Percentiles rank a stretch among this genome's conserved stretches.
phyloP scores from a whole-genome alignment of 2,797 vertebrate species.

The Pseudochromis fuscus region DNA sequence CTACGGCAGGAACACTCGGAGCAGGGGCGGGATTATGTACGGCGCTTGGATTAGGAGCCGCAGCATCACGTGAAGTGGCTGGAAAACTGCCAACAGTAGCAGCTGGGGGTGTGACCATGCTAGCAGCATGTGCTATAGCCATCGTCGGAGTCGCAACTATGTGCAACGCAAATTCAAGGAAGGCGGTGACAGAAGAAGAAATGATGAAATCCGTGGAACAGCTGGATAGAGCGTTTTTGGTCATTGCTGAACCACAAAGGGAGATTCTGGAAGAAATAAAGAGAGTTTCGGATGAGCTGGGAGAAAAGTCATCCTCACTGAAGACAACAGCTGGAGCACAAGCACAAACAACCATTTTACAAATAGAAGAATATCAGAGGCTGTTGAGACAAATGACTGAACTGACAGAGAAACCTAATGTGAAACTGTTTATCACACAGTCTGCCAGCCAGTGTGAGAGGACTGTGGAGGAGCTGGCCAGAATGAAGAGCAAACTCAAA shows the following conservation, averaged over 20 bases:
- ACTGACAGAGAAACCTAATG: rapidly evolving
- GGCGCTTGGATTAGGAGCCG: rapidly evolving
- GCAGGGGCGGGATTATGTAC: neutral
- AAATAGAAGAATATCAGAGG: neutral
- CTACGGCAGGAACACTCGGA: rapidly evolving
- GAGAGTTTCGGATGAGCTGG: neutral
- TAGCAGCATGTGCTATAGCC: rapidly evolving
- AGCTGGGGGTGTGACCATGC: rapidly evolving
- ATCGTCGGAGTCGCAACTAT: rapidly evolving
- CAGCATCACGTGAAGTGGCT: rapidly evolving
- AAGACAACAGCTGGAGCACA: neutral
- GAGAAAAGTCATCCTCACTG: neutral
- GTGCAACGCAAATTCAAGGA: rapidly evolving
- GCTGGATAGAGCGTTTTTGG: slow-evolving; percentile 6
- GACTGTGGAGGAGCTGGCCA: neutral
- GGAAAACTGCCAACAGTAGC: rapidly evolving
- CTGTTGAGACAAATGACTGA: rapidly evolving
- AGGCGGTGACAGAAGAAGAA: neutral
- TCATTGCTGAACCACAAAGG: neutral
- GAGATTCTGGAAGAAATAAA: neutral
- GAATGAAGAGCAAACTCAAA: rapidly evolving
- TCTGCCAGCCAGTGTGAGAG: neutral
- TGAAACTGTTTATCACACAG: neutral
- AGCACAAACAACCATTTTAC: neutral
- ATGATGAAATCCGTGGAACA: neutral